These are phyloP conservation scores for Pogonognathellus flavescens DNA, from an alignment of 1,140 invertebrate species.

Conservation along the genomic window DNA sequence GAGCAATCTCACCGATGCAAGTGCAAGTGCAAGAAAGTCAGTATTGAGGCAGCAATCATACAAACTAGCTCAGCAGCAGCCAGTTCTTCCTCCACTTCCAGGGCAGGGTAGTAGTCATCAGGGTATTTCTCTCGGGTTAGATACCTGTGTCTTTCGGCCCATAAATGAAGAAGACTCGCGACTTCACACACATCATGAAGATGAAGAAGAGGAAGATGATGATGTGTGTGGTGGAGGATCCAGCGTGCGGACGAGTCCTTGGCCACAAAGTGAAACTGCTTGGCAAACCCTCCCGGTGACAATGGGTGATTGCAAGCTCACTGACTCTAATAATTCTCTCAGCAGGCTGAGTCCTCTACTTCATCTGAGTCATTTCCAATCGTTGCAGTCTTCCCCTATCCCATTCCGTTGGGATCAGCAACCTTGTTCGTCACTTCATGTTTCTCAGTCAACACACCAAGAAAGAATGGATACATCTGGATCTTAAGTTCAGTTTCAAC, in stretches of 20 bases:
- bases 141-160: slow-evolving; percentile 65
- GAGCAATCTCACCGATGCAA: slow-evolving; percentile 40
- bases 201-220: slow-evolving; percentile 64
- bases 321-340: slow-evolving; percentile 65
- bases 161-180: slow-evolving; percentile 67
- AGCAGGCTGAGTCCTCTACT: slow-evolving; percentile 65
- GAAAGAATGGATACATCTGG: slow-evolving; percentile 64
- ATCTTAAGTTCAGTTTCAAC: slow-evolving; percentile 37
- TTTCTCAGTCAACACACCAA: slow-evolving; percentile 40
- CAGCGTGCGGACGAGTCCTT: slow-evolving; percentile 47
- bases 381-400: slow-evolving; percentile 42
- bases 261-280: slow-evolving; percentile 55
- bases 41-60: slow-evolving; percentile 83
- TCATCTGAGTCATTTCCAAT: slow-evolving; percentile 59
- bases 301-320: slow-evolving; percentile 66
- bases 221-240: slow-evolving; percentile 33
- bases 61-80: slow-evolving; percentile 80
- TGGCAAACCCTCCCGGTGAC: slow-evolving; percentile 65
- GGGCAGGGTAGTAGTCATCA: slow-evolving; percentile 67
- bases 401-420: slow-evolving; percentile 55
- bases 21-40: slow-evolving; percentile 57
- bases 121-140: slow-evolving; percentile 49
- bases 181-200: slow-evolving; percentile 65
- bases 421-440: slow-evolving; percentile 22
- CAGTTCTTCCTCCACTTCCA: slow-evolving; percentile 70